Base-by-base conservation (phyloP, 2,888 invertebrate genomes). In the Lacanobia wlatinum region DNA sequence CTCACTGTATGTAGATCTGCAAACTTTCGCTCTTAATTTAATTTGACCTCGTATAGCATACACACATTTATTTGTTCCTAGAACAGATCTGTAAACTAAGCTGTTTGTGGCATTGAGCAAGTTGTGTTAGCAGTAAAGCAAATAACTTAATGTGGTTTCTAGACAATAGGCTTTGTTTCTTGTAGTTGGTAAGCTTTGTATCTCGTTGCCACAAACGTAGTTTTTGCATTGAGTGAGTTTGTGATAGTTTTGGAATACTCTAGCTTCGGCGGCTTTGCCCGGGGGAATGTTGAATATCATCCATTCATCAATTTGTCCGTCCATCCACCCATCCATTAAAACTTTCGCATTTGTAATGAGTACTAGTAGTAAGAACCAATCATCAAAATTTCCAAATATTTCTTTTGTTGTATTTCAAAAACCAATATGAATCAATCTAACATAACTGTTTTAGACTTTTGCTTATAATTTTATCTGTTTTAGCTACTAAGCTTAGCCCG, bases 91-190 rank as follows among this genome's bases (percentile, higher is more conserved):
- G 58, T 80, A 67, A 70, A 76, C 50, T 58, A 67, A 71, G 71
- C 48, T 53, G 53, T 75, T 79, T 78, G 80, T 66, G 75, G 63
- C 63, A 52, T 67, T 48, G 55, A 40, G 28, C 38, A 50, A 59
- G 55, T 68, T 56, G 65, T 40, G 23, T 23, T 12, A 46, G 23
- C 34, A 34, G 59, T 74, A 63, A 67, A 79, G 18, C 16, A 43
- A 59, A 66, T 59, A 52, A 75, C 8, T 21, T 58, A 55, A 66
- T 66, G 58, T 55, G 65, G 70, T 65, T 70, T 21, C 4, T 2
- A 70, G 58, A 74, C 50, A 69, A 46, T 55, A 53, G 62, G 62
- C 58, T 75, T 63, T 56, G 52, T 58, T 59, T 40, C 62, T 75
- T 70, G 60, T 61, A 40, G 28, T 23, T n/a, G 2, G 21, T 63